Conservation (phyloP, 2,113 vertebrate species). For the Pedetes capensis region DNA sequence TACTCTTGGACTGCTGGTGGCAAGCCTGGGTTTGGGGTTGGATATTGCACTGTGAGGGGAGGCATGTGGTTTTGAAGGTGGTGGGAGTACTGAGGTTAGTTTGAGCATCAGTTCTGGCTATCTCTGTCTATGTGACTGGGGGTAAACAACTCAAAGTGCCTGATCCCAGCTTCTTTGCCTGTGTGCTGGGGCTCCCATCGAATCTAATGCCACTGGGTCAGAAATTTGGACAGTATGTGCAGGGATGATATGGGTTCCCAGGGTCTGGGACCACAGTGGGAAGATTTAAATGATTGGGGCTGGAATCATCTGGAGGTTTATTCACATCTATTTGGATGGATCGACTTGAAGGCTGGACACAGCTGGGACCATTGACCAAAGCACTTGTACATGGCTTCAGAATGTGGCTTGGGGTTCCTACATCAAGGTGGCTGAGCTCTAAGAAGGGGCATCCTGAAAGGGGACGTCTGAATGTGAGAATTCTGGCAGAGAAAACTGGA, state of each 20-base stretch:
- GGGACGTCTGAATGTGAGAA: not conserved
- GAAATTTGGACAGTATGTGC: not conserved
- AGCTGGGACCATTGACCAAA: not conserved
- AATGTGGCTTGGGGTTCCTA: not conserved
- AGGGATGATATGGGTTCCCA: not conserved
- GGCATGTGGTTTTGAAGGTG: not conserved
- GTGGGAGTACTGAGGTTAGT: not conserved
- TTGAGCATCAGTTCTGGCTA: not conserved
- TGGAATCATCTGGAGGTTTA: not conserved
- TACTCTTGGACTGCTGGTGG: not conserved
- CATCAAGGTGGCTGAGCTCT: not conserved
- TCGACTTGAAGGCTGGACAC: not conserved
- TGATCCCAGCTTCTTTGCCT: not conserved
- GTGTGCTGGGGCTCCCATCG: not conserved
- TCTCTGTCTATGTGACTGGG: not conserved
- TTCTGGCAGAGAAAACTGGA: not conserved
- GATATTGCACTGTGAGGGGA: not conserved
- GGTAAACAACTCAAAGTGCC: not conserved
- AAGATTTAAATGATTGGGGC: not conserved
- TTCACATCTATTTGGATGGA: not conserved
- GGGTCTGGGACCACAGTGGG: not conserved
- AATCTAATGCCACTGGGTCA: no score
- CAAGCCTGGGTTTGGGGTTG: not conserved
- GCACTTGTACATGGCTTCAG: not conserved
- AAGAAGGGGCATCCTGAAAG: not conserved